Base-by-base conservation (phyloP, 2,113 vertebrate genomes). In the Vanacampus margaritifer region DNA sequence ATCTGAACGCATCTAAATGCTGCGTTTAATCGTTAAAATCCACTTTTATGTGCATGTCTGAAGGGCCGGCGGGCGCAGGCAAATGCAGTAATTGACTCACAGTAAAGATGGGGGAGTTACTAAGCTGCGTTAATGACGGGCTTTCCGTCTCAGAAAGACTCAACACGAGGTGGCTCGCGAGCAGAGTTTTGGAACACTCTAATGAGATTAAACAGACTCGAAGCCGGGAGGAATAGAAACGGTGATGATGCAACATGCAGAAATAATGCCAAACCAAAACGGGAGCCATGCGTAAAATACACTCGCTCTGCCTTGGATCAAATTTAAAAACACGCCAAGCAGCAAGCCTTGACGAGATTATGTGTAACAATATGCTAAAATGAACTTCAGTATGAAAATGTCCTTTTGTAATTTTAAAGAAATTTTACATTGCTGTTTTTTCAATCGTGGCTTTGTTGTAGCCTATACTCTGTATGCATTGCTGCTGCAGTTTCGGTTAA, bases 241-340 rank as follows among this genome's bases (percentile, higher is more conserved):
- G n/a, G 41, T 2, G 71, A 78, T 89, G 89, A 90, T 85, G 87
- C 83, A 90, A 90, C 75, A 50, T 71, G 69, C 51, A 79, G 87
- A 88, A 85, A 87, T 68, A 64, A 68, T 78, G 80, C 80, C 82
- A 78, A 66, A 73, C 48, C 48, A 46, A 79, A 74, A 65, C 35
- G 48, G 64, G 65, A 73, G 74, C 78, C 67, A 76, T 68, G 57
- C 77, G 81, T 75, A 82, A 85, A 74, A 73, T 36, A 12, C n/a
- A 3, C 19, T n/a, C 48, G 21, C 23, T n/a, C 9, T 80, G 35
- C 48, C 37, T 67, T 64, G 23, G 46, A 21, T 35, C 45, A 72
- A 72, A 68, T 71, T 69, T 65, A 73, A 65, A n/a, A 73, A 35
- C 58, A 48, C 13, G 39, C 6, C 19, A n/a, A n/a, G n/a, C n/a